These are phyloP conservation scores for Procambarus clarkii DNA, from an alignment of 1,140 invertebrate species.

Conservation along the genomic window DNA sequence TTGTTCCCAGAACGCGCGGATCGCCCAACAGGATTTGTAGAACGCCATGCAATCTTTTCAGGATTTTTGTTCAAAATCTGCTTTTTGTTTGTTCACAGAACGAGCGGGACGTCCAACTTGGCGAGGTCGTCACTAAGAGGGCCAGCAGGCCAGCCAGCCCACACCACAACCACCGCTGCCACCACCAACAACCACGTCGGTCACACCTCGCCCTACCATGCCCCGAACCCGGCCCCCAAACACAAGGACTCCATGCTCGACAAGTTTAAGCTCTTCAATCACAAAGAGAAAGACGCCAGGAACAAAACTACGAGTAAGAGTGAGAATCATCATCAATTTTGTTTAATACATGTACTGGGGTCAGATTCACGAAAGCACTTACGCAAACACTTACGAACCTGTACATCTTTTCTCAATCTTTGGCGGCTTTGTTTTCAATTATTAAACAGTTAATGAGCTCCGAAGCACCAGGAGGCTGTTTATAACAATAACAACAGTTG, in stretches of 20 bases:
- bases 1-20: no score
- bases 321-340: not conserved
- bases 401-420: no score
- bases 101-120: constrained; percentile 53
- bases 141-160: constrained; percentile 58
- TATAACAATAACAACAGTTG: no score
- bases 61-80: no score
- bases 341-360: no score
- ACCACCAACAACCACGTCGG: constrained; percentile 5
- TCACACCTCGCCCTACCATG: constrained; percentile 74
- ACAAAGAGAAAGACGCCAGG: constrained; percentile 82
- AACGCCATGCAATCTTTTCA: no score
- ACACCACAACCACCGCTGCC: constrained; percentile 27
- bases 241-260: constrained; percentile 89
- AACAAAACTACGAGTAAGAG: constrained; percentile 67
- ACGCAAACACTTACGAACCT: no score
- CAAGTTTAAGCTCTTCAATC: constrained; percentile 94
- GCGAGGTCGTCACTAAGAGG: constrained; percentile 67
- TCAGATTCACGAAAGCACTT: no score
- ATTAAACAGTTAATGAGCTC: no score
- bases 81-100: constrained; percentile 11
- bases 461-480: no score
- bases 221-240: constrained; percentile 70
- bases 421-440: no score
- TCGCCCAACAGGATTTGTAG: no score